These are phyloP conservation scores for Colostygia pectinataria DNA, from an alignment of 2,888 invertebrate genomes.

Conservation along the genomic window DNA sequence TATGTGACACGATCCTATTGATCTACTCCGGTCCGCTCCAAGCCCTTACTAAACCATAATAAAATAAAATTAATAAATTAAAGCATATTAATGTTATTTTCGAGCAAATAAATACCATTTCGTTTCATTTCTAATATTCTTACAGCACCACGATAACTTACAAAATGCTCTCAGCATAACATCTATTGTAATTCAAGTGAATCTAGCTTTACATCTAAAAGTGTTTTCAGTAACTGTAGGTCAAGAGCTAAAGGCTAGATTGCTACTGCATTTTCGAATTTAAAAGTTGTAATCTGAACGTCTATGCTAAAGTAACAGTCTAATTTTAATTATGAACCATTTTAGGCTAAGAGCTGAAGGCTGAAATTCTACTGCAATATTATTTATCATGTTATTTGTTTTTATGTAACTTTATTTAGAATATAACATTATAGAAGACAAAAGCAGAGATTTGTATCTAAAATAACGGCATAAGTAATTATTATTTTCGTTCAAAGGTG, in stretches of 20 bases:
- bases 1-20: too few species aligned
- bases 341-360: background rate
- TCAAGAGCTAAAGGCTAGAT: slow-evolving; percentile 3
- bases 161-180: slow-evolving; percentile 28
- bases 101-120: background rate
- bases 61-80: too few species aligned
- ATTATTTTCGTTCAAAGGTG: too few species aligned
- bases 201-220: slow-evolving; percentile 2
- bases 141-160: slow-evolving; percentile 39
- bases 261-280: background rate
- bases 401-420: too few species aligned
- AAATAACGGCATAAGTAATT: too few species aligned
- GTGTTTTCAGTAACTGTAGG: slow-evolving; percentile 3
- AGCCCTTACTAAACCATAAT: too few species aligned
- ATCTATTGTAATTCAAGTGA: slow-evolving; percentile 2
- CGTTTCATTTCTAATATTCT: slow-evolving; percentile 4
- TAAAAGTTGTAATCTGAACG: background rate
- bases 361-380: background rate
- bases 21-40: too few species aligned
- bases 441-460: too few species aligned
- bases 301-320: slow-evolving; percentile 1
- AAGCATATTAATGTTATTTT: too few species aligned
- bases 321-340: background rate
- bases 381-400: background rate
- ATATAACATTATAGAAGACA: too few species aligned